Evolutionary conservation across 2,797 vertebrate species (phyloP).

Genomic region (Microctenopoma lineatum): DNA sequence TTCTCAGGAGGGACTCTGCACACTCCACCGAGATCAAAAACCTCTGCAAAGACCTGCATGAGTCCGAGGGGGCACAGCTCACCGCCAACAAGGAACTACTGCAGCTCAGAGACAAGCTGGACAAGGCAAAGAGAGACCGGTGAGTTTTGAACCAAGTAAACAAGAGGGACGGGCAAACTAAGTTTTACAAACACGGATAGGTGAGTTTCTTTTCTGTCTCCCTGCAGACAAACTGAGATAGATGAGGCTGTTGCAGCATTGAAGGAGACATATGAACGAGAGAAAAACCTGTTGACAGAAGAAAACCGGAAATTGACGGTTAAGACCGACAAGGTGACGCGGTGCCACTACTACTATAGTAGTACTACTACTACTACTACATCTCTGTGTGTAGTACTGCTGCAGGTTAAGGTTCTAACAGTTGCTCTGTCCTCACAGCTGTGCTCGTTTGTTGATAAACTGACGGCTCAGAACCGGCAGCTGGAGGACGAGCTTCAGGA

Average conservation of each 20-base stretch:
- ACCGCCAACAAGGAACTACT: conserved; percentile 91
- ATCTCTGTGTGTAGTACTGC: neutral
- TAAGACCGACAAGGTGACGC: conserved; percentile 89
- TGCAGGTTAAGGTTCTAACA: neutral
- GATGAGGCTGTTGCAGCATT: conserved; percentile 87
- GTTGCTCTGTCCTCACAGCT: conserved; percentile 79
- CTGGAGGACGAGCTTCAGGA: conserved; percentile 96
- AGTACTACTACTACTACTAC: neutral
- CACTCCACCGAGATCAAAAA: conserved; percentile 92
- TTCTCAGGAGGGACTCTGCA: conserved; percentile 89
- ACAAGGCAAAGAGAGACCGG: conserved; percentile 91
- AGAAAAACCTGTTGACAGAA: conserved; percentile 86
- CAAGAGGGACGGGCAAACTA: neutral
- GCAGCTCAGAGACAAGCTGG: conserved; percentile 90
- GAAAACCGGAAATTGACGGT: conserved; percentile 91
- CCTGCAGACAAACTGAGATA: conserved; percentile 88
- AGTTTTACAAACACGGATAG: neutral
- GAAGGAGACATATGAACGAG: conserved; percentile 91
- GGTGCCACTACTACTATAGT: neutral
- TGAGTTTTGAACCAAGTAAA: conserved; percentile 49
- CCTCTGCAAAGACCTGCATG: conserved; percentile 91
- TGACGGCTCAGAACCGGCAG: conserved; percentile 92
- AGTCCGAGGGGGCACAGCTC: conserved; percentile 90
- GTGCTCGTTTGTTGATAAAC: conserved; percentile 91
- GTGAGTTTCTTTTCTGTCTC: neutral